A percentile compares a stretch with the other conserved stretches of the same genome.
phyloP scores from a whole-genome alignment of 2,113 vertebrate genomes.

The Eretmochelys imbricata region DNA sequence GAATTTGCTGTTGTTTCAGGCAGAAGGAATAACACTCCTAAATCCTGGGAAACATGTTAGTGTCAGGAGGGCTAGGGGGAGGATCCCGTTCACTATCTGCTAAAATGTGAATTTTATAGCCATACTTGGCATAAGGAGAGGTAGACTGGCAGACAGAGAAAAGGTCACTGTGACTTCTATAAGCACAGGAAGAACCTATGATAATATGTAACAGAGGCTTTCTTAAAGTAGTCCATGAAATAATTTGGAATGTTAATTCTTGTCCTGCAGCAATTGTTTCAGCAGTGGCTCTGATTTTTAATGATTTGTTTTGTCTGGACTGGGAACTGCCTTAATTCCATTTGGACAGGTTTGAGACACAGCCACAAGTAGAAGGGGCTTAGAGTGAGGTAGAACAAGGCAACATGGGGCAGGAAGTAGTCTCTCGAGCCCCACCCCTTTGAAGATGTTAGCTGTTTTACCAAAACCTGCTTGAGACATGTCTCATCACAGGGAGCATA shows the following conservation, averaged over 20 bases:
- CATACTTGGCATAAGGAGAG: constrained; percentile 71
- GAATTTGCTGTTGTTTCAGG: not conserved
- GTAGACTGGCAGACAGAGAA: constrained; percentile 54
- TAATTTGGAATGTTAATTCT: constrained; percentile 1
- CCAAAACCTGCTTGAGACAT: not conserved
- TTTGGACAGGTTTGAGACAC: not conserved
- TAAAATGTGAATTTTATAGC: constrained; percentile 42
- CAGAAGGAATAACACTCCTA: not conserved
- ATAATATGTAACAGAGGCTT: not conserved
- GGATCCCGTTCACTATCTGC: constrained; percentile 47
- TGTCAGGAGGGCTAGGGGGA: not conserved
- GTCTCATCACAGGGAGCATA: not conserved
- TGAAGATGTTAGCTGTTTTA: not conserved
- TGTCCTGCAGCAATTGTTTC: not conserved
- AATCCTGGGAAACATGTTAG: constrained; percentile 25
- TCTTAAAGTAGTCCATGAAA: not conserved
- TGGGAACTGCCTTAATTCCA: not conserved
- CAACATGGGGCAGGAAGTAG: not conserved
- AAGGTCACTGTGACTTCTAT: constrained; percentile 62
- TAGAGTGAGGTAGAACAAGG: not conserved
- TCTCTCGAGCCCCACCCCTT: not conserved
- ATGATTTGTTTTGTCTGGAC: not conserved
- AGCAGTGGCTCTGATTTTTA: not conserved
- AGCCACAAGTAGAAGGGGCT: not conserved
- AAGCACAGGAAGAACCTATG: constrained; percentile 17